Base-by-base conservation (phyloP, 2,113 vertebrate species). In the Pteropus alecto region DNA sequence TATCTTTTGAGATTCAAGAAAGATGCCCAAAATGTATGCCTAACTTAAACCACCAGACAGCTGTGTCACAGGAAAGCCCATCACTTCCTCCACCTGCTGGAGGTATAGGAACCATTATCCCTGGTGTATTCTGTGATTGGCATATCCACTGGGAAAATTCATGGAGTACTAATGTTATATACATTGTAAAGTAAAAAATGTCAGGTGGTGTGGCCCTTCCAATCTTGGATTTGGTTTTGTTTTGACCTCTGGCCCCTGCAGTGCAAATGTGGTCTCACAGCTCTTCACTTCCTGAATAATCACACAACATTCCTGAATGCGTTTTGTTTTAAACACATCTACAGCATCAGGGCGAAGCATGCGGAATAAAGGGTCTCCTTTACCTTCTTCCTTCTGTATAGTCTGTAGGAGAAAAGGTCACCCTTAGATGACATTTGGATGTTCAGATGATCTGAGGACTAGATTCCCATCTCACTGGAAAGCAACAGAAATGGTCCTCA, bases 251-350 rank as follows among this genome's bases (percentile, higher is more conserved):
- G 61, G 28, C 56, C 76, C 18, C 70, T 76, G 33, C 5, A 30
- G 13, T 87, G 48, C 46, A 78, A 79, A 73, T 28, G 4, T 15
- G 19, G 28, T 77, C 38, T 41, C 63, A 51, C 10, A 28, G 33
- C 26, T 46, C 41, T 61, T 61, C 30, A 70, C 33, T 43, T 90
- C n/a, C 79, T 65, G 16, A 90, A 46, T 30, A 13, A 43, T 65
- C 48, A 63, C n/a, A n/a, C 26, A 48, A 10, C 33, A 21, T 41
- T 79, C 70, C 77, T 46, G 30, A 65, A 3, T 30, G 30, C 65
- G 18, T 85, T 85, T 83, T 77, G n/a, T 88, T 85, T 90, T 38
- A 33, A 48, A 54, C 13, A 48, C 54, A 85, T 67, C 33, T 54
- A 0, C 63, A 46, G 21, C 14, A 28, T 38, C 58, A 77, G 38